phyloP scores from a whole-genome alignment of 2,888 invertebrate genomes.

The Kryphioiulus occultus region DNA sequence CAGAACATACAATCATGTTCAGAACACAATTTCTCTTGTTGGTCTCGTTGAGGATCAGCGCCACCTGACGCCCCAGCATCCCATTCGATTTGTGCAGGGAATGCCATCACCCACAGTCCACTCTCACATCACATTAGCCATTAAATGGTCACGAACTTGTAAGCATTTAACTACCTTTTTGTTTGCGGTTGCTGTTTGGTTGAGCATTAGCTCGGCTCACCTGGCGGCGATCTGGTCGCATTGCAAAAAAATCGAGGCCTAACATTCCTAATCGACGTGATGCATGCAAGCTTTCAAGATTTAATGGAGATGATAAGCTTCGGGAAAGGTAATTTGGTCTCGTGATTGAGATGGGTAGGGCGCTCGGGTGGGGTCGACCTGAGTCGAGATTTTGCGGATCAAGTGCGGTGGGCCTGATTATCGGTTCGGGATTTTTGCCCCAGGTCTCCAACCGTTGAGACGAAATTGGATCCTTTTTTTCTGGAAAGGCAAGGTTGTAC shows the following conservation, averaged over 20 bases:
- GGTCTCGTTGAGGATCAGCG: too few species aligned
- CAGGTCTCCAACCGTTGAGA: background rate
- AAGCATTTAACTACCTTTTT: constrained; percentile 5
- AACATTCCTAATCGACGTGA: background rate
- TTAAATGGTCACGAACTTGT: constrained; percentile 5
- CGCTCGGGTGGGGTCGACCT: background rate
- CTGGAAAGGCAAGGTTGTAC: too few species aligned
- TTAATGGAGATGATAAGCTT: constrained; percentile 5
- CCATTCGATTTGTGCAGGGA: background rate
- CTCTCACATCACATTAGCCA: background rate
- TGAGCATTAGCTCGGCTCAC: background rate
- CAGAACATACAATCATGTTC: too few species aligned
- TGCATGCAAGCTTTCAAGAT: constrained; percentile 5
- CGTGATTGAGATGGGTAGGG: background rate
- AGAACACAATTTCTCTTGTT: too few species aligned
- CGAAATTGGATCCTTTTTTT: background rate
- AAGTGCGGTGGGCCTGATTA: background rate
- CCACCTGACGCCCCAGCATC: too few species aligned
- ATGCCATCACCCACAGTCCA: background rate
- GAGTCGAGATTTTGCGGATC: background rate
- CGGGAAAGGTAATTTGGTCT: background rate
- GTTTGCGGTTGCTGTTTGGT: background rate
- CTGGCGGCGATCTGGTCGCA: background rate
- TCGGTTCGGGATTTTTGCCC: background rate
- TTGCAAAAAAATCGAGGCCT: background rate